Evolutionary conservation across 2,888 invertebrate genomes (phyloP), one percentile per base, ranked within the genome.

Genomic region (Stenichneumon culpator): DNA sequence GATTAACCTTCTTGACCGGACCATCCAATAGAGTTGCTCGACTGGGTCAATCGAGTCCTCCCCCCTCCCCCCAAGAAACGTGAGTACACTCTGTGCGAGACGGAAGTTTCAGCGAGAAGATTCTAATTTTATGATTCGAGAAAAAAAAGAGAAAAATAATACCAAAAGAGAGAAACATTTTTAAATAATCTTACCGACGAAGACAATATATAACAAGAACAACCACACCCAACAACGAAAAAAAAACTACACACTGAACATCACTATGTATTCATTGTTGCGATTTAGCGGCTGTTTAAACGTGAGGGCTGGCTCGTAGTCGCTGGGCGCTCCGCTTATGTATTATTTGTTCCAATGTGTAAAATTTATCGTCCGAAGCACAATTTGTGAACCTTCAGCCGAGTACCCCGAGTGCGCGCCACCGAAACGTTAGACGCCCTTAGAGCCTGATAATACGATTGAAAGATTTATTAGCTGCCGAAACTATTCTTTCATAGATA

Each of bases 11-110:
- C 65, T 36, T 16, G 73, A 22, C 60, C 82, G 67, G 52, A 60
- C 28, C 75, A 57, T 75, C 79, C 74, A 54, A 70, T 70, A 54
- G 54, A 74, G 74, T 77, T 28, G 69, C 63, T 63, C 79, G 74
- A 47, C 79, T 70, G 75, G 63, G 19, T 75, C 74, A 32, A 75
- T 47, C 63, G 32, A 65, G 28, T 14, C 32, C 50, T 47, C 19
- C 50, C 70, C 83, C 70, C 82, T 87, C 84, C 87, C 89, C 88
- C 87, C 89, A 87, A 88, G 87, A 90, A 89, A 90, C 86, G 89
- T 89, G 88, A 90, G 89, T 90, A 89, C 89, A 84, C 72, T 72
- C 78, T 70, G 72, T 74, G 69, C 82, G 85, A 86, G 87, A 88
- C 87, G 89, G 88, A 89, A 90, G 89, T 89, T 86, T 89, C 88